Evolutionary conservation across 2,888 invertebrate genomes (phyloP), one percentile per base, ranked within the genome.

Genomic region (Oeneis ivallda): DNA sequence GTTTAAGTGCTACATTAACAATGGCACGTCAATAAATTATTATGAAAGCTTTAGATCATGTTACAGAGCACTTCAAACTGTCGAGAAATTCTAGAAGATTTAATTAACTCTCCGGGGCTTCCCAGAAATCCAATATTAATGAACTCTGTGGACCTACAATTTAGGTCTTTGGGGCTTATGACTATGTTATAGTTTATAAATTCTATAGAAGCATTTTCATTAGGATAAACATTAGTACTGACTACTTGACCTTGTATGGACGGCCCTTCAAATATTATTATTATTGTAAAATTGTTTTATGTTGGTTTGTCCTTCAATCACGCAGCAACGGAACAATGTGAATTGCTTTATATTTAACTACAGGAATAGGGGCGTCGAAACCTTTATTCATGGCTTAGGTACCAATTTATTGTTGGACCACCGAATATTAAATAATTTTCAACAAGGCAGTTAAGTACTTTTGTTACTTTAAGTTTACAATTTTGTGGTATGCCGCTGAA

Each of bases 31-130:
- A 37, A 54, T 54, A 37, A 17, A 54, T 54, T 37, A 37, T 54
- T 10, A 19, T 26, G 56, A 56, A 41, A 17, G 56, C 39, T 41
- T 19, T 41, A 56, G 56, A 56, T 56, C 41, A 56, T 7, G 19
- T 56, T 56, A 41, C 54, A 19, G 41, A 56, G 19, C 56, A 39
- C 56, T 56, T 41, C 8, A 19, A 56, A 56, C 41, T 39, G 56
- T 56, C 37, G 41, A 13, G 41, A 13, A 19, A 56, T 41, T 56
- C 39, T 41, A 56, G 41, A 17, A 39, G 41, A 56, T 56, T 41
- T 56, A 56, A 56, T 56, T 56, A 41, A 41, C 56, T 41, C 56
- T 41, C 56, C 4, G 13, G 56, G 56, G 56, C 17, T 56, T 39
- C 56, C 13, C 39, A 11, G 56, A 39, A 56, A 56, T 56, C 19